phyloP scores from a whole-genome alignment of 92 coral and sea anemone species.

The Epizoanthus fatuus region DNA sequence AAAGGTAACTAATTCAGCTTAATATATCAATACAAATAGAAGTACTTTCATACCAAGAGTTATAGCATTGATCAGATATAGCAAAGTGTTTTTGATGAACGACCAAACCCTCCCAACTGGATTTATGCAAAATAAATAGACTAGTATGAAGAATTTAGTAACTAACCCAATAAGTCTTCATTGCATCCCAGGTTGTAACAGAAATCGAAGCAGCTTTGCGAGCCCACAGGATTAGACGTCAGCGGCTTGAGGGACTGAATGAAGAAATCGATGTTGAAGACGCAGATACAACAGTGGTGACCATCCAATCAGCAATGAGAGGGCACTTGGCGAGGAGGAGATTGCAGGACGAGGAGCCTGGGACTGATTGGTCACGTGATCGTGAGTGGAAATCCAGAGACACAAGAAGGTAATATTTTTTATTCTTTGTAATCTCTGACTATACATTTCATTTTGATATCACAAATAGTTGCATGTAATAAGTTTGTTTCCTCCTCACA shows the following conservation, averaged over 20 bases:
- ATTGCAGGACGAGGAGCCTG: conserved; percentile 59
- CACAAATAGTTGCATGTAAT: too few species aligned
- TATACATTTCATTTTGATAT: background rate
- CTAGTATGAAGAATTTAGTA: background rate
- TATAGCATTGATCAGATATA: too few species aligned
- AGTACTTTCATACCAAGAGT: too few species aligned
- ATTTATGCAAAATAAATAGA: background rate
- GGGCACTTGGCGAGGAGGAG: conserved; percentile 88
- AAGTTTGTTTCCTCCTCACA: too few species aligned
- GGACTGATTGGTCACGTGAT: conserved; percentile 74
- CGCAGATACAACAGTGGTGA: conserved; percentile 85
- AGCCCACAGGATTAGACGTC: conserved; percentile 84
- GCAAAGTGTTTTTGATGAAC: too few species aligned
- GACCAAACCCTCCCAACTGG: background rate
- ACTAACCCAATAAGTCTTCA: background rate
- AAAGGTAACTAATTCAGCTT: too few species aligned
- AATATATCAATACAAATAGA: too few species aligned
- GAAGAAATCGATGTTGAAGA: conserved; percentile 69
- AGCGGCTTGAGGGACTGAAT: conserved; percentile 65
- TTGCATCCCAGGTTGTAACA: conserved; percentile 71
- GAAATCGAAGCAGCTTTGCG: conserved; percentile 95
- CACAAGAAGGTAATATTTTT: background rate
- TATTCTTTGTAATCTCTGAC: background rate
- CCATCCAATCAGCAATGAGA: conserved; percentile 95
- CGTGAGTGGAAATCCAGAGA: background rate